Conservation (phyloP, 2,888 invertebrate species). For the Cryptocheilus praepositus region DNA sequence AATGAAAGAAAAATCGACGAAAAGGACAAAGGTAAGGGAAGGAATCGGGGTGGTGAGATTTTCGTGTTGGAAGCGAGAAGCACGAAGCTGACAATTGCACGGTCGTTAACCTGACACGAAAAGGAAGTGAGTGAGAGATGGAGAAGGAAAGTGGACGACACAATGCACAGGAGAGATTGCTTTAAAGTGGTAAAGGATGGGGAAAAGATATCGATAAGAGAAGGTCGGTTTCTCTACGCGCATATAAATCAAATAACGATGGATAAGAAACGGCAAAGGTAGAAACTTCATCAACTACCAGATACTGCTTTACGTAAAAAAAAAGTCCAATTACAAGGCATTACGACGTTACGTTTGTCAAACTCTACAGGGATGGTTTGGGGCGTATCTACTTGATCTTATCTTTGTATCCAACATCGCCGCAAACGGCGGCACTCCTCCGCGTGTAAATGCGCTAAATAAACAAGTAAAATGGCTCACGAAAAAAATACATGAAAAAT, state of each 20-base stretch:
- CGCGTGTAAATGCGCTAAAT: too few species aligned
- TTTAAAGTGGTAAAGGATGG: conserved; percentile 1
- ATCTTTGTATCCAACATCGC: too few species aligned
- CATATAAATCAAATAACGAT: conserved; percentile 27
- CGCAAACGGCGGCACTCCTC: too few species aligned
- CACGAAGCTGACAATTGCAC: conserved; percentile 54
- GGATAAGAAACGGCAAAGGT: neutral
- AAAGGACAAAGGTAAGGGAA: conserved; percentile 9
- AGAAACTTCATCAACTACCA: conserved; percentile 9
- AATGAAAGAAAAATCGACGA: conserved; percentile 20
- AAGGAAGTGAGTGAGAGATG: conserved; percentile 7
- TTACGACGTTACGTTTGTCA: conserved; percentile 7
- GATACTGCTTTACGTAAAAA: conserved; percentile 6
- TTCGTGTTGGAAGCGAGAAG: conserved; percentile 52
- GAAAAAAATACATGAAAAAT: too few species aligned
- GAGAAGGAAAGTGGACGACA: neutral
- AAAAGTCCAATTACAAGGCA: neutral
- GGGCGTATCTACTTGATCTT: too few species aligned
- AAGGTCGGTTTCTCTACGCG: conserved; percentile 27
- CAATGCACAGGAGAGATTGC: too few species aligned
- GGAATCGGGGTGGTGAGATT: conserved; percentile 27
- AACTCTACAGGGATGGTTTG: too few species aligned
- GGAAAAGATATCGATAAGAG: conserved; percentile 1
- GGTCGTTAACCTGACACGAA: conserved; percentile 48
- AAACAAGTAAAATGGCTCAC: too few species aligned